Conservation (phyloP, 2,888 invertebrate species). For the Acrocyrtus sp. region DNA sequence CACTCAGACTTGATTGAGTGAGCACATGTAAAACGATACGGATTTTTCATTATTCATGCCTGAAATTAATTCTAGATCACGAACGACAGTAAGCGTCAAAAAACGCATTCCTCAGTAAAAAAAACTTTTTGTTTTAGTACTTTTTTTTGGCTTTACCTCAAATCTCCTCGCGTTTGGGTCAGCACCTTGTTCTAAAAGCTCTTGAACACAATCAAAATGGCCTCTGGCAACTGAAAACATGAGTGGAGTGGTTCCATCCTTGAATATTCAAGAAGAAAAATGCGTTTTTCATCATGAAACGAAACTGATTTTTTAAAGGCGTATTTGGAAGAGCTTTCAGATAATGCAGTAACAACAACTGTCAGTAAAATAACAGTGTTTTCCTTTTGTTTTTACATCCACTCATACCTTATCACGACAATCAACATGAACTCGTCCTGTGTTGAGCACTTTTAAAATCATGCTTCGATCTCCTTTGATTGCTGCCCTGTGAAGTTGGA, state of each 20-base stretch:
- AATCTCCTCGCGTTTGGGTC: constrained; percentile 86
- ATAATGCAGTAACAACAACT: no score
- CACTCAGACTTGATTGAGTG: no score
- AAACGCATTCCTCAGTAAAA: no score
- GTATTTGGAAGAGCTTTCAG: no score
- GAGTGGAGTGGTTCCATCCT: constrained; percentile 95
- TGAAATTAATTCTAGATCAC: constrained; percentile 36
- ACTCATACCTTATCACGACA: constrained; percentile 91
- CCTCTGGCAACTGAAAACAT: constrained; percentile 93
- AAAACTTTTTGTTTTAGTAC: no score
- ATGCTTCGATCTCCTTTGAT: constrained; percentile 83
- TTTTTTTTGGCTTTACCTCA: constrained; percentile 66
- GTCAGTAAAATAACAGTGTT: no score
- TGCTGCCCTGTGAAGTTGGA: constrained; percentile 91
- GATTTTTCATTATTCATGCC: no score
- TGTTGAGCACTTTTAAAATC: constrained; percentile 83
- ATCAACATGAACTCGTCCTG: constrained; percentile 94
- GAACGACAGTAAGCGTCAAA: constrained; percentile 24
- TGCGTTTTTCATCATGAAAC: background rate
- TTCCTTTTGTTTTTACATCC: no score
- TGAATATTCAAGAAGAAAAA: constrained; percentile 53
- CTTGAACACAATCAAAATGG: constrained; percentile 85
- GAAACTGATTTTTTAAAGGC: background rate
- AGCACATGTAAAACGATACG: no score
- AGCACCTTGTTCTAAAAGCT: constrained; percentile 90